These are phyloP conservation scores for Anolis sagrei DNA, from an alignment of 2,113 vertebrate genomes.

Conservation along the genomic window DNA sequence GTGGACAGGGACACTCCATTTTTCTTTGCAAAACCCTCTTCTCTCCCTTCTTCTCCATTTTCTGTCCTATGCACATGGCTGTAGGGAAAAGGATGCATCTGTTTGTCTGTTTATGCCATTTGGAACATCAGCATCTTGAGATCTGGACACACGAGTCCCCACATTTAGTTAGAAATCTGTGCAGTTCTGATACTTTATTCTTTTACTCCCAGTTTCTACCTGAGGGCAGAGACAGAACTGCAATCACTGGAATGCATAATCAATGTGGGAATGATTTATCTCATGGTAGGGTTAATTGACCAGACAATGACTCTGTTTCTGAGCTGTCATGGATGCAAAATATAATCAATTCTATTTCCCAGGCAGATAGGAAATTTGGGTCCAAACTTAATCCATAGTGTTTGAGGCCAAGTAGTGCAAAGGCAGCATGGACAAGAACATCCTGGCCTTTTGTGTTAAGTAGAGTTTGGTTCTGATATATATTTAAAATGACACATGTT, in stretches of 20 bases:
- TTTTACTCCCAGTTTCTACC: neutral
- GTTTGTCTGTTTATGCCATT: neutral
- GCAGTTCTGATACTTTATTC: neutral
- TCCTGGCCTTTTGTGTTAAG: neutral
- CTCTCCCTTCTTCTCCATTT: neutral
- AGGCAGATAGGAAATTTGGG: conserved; percentile 6
- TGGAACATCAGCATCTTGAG: neutral
- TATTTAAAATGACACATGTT: neutral
- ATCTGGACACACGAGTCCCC: neutral
- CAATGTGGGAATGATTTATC: neutral
- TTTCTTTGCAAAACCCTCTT: neutral
- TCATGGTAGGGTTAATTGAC: neutral
- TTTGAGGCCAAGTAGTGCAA: neutral
- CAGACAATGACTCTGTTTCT: neutral
- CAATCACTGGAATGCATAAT: neutral
- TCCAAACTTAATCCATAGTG: neutral
- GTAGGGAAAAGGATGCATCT: neutral
- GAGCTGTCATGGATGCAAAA: neutral
- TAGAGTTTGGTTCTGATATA: neutral
- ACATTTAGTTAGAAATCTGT: neutral
- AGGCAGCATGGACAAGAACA: neutral
- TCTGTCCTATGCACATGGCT: neutral
- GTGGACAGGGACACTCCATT: too few species aligned
- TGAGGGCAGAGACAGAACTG: neutral
- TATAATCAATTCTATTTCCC: neutral